A percentile compares a stretch with the other conserved stretches of the same genome.
Conservation (phyloP, 2,113 vertebrate species). For the Psephotus haematonotus region DNA sequence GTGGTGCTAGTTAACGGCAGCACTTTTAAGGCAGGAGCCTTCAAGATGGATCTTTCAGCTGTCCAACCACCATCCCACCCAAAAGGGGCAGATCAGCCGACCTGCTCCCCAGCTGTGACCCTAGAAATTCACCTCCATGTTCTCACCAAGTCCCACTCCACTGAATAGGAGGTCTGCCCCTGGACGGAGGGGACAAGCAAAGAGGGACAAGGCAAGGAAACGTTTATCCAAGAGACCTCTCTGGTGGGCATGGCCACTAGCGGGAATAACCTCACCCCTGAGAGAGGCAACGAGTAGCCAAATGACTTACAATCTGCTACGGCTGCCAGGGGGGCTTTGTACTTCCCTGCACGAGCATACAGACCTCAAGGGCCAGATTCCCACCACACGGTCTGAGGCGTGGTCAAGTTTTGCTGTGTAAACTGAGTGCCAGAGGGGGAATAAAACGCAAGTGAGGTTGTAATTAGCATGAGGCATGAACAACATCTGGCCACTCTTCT, state of each 20-base stretch:
- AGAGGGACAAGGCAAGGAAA: not conserved
- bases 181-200: accelerated
- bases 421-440: not conserved
- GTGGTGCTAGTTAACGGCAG: not conserved
- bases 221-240: not conserved
- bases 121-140: not conserved
- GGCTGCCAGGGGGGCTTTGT: not conserved
- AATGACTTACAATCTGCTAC: not conserved
- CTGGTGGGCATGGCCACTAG: accelerated
- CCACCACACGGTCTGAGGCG: accelerated
- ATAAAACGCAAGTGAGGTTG: not conserved
- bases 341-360: not conserved
- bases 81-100: not conserved
- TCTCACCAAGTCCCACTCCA: not conserved
- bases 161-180: accelerated
- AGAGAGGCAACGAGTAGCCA: not conserved
- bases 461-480: not conserved
- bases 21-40: not conserved
- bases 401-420: not conserved
- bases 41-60: not conserved
- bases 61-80: not conserved
- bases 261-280: not conserved
- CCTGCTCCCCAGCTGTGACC: not conserved
- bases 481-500: not conserved
- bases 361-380: not conserved